Evolutionary conservation across 1,140 invertebrate genomes (phyloP), one percentile per base, ranked within the genome.

Genomic region (Diachasma alloeum): DNA sequence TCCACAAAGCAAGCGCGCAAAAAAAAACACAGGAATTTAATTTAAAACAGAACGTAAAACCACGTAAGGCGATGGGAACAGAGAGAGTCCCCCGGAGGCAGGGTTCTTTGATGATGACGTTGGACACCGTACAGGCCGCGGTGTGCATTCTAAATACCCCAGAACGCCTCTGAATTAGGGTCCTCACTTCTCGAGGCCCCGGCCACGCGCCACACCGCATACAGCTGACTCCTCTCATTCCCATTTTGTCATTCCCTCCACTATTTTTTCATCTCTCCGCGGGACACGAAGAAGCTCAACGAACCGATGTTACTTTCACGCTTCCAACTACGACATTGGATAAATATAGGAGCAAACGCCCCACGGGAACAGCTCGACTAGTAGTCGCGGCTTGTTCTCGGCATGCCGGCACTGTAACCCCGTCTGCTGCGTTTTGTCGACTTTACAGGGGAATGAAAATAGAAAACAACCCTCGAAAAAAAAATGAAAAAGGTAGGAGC

Each of bases 311-410:
- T 63, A 63, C 59, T 63, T 63, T 63, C 59, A 63, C 59, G 59
- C 59, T 63, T 26, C 19, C 24, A 48, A 46, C 42, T 22, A 46
- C 70, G 70, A 72, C 70, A 37, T 39, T n/a, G 46, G 70, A 72
- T 72, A 72, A 72, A 72, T 72, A 72, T 72, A 72, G 70, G 37
- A 72, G 37, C 19, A 53, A 53, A 31, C 22, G 70, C 70, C 70
- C 70, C 70, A 72, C 70, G 70, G 70, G 70, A 72, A 72, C 70
- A 72, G 24, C 70, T 72, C 70, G 70, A 53, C 70, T 72, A 15
- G 37, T 72, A 48, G 70, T 72, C 70, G 70, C 26, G 42, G 70
- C 70, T 37, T 72, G 70, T 48, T 72, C 70, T 72, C 70, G 70
- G 44, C 42, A 72, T 72, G 44, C 70, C 44, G 42, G 1, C 37